Evolutionary conservation across 2,888 invertebrate species (phyloP), one percentile per base, ranked within the genome.

Genomic region (Morpho helenor): DNA sequence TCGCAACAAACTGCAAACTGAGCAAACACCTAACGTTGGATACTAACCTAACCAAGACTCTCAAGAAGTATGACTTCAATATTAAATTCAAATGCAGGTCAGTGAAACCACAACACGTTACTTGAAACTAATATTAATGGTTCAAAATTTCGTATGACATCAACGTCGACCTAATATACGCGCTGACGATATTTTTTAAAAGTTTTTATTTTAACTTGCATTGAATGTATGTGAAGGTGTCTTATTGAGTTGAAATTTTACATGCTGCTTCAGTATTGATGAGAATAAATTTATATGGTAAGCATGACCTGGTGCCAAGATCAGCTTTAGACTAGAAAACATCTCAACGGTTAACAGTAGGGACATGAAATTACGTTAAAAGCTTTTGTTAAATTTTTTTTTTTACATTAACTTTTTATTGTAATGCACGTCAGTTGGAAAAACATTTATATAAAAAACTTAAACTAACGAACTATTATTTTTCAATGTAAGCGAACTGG

Each of bases 61-160:
- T 45, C 44, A 44, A 23, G 10, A 39, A 44, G 44, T 44, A 52
- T 52, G 52, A 39, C 39, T 52, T 45, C 44, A 53, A 53, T 53
- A 53, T 45, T 53, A 53, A 53, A 46, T 46, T 40, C 10, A 46
- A 45, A 46, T 53, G 22, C 46, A 53, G 45, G 52, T 45, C 53
- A 53, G 53, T 46, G 52, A 48, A 47, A 54, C 48, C 47, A n/a
- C 48, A 54, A 53, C 23, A 31, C 48, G 39, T 23, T 42, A 42
- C 48, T 42, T 48, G 31, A 31, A 23, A 42, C 47, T 48, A 42
- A 54, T 48, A 54, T 54, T 54, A 31, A 54, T 48, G 54, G 42
- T n/a, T 54, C 48, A 54, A 47, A 54, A 54, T 42, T 54, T 54
- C 48, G 54, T 48, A 54, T 48, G 52, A 57, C 52, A 57, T 57